phyloP scores from a whole-genome alignment of 1,140 invertebrate species.

The Aphis gossypii region DNA sequence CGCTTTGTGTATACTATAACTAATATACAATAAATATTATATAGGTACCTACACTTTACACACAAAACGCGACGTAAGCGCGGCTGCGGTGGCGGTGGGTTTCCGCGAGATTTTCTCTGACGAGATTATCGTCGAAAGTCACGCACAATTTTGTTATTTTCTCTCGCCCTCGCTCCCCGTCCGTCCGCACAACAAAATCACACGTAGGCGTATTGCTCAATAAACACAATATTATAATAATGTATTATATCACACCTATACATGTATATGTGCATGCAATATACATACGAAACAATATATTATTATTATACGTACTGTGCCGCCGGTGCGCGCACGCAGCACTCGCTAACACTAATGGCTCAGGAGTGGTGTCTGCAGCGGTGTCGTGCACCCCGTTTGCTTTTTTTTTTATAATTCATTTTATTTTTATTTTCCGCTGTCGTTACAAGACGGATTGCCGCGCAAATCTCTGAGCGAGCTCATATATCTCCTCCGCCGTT shows the following conservation, averaged over 20 bases:
- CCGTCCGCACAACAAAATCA: background rate
- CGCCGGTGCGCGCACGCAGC: background rate
- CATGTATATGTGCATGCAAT: background rate
- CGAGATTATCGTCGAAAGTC: conserved; percentile 28
- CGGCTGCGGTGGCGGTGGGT: background rate
- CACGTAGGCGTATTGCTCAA: conserved; percentile 17
- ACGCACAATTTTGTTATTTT: conserved; percentile 21
- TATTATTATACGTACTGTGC: background rate
- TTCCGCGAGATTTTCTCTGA: background rate
- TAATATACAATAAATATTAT: background rate
- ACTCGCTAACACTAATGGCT: background rate
- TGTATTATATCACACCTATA: background rate
- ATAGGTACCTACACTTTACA: background rate
- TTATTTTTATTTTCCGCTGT: background rate
- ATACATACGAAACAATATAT: background rate
- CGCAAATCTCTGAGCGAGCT: background rate
- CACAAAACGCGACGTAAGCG: background rate
- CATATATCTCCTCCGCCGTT: background rate
- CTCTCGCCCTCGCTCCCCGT: background rate
- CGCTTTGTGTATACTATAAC: background rate
- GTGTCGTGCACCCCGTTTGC: background rate
- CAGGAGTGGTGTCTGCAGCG: background rate
- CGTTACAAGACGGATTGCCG: background rate
- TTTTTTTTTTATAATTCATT: background rate
- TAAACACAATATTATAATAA: conserved; percentile 23